A percentile compares a stretch with the other conserved stretches of the same genome.
Conservation (phyloP, 2,888 invertebrate genomes). For the Phlogophora meticulosa region DNA sequence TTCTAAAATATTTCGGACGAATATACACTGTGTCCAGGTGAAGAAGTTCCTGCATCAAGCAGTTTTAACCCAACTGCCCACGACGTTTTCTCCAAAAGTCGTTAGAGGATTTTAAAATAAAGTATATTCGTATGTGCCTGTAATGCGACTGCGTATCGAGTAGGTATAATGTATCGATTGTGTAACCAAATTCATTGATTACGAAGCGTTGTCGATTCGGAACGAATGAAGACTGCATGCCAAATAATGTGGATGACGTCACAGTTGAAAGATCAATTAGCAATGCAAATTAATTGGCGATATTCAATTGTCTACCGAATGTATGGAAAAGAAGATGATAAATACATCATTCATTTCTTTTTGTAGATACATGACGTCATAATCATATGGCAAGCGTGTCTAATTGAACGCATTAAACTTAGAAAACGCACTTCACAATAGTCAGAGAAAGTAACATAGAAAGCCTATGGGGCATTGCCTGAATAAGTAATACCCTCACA, state of each 20-base stretch:
- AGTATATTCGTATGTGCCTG: neutral
- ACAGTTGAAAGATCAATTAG: slow-evolving; percentile 61
- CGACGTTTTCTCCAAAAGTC: too few relatives aligned
- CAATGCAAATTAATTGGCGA: slow-evolving; percentile 41
- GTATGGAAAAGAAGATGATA: neutral
- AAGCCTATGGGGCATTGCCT: slow-evolving; percentile 1
- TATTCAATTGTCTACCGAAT: slow-evolving; percentile 24
- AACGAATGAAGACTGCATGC: slow-evolving; percentile 54
- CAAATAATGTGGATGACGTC: slow-evolving; percentile 59
- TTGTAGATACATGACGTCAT: neutral
- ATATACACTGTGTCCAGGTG: too few relatives aligned
- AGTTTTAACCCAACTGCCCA: too few relatives aligned
- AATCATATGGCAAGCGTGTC: neutral
- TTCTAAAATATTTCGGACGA: too few relatives aligned
- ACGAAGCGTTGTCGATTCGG: slow-evolving; percentile 52
- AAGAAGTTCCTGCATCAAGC: too few relatives aligned
- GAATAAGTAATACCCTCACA: slow-evolving; percentile 14
- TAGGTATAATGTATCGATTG: slow-evolving; percentile 39
- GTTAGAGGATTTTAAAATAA: neutral
- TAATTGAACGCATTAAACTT: neutral
- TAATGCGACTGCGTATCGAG: slow-evolving; percentile 22
- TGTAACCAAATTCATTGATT: slow-evolving; percentile 61
- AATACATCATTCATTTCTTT: neutral
- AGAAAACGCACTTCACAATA: neutral
- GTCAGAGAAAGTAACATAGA: slow-evolving; percentile 13